These are phyloP conservation scores for Spheniscus mendiculus DNA, from an alignment of 2,113 vertebrate species.

Conservation along the genomic window DNA sequence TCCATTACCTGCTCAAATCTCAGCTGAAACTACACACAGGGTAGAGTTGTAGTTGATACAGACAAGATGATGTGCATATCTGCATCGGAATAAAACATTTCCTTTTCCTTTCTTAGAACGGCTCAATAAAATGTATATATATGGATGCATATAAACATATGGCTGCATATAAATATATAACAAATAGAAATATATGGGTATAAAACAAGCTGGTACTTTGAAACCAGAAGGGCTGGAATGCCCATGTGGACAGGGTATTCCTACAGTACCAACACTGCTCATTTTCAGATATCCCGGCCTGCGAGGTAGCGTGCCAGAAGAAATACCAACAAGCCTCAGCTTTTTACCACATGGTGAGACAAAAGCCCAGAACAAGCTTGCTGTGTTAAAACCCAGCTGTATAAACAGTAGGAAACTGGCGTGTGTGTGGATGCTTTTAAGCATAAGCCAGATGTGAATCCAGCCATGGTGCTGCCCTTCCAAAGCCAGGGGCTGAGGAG, in stretches of 20 bases:
- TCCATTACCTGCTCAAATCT: not conserved
- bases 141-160: too few species aligned
- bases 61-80: not conserved
- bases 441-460: not conserved
- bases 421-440: not conserved
- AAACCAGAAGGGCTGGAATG: not conserved
- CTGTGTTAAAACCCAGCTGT: not conserved
- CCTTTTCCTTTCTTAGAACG: not conserved
- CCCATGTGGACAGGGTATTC: not conserved
- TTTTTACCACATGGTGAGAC: constrained; percentile 5
- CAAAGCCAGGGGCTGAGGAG: not conserved
- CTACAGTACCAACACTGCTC: accelerated
- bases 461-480: not conserved
- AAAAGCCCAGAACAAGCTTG: constrained; percentile 23
- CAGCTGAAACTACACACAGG: not conserved
- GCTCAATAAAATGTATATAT: not conserved
- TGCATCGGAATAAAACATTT: not conserved
- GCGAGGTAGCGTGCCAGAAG: not conserved
- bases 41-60: not conserved
- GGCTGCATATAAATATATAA: not conserved
- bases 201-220: not conserved
- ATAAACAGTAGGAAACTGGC: not conserved
- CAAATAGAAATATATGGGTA: not conserved
- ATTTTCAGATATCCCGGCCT: not conserved
- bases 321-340: not conserved